phyloP scores from a whole-genome alignment of 1,140 invertebrate species.

The Calliphora vicina region DNA sequence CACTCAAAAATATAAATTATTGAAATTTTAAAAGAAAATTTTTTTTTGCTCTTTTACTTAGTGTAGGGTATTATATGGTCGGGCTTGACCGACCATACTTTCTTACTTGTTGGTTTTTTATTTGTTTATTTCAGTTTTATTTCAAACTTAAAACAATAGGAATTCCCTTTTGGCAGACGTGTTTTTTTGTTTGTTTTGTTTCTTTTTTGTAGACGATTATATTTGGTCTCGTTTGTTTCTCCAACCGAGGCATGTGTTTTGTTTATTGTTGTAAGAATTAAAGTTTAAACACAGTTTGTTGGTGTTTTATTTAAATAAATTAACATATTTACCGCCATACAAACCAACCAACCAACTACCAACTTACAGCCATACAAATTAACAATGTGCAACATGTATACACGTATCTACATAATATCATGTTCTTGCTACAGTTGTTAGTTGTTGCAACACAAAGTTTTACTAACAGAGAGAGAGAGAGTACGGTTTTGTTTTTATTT shows the following conservation, averaged over 20 bases:
- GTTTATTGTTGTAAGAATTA: slow-evolving; percentile 12
- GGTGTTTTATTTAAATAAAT: slow-evolving; percentile 1
- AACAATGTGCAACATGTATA: not conserved
- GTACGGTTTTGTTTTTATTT: not conserved
- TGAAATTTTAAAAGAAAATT: too few relatives aligned
- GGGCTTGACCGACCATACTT: too few relatives aligned
- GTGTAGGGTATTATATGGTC: too few relatives aligned
- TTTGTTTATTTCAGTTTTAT: slow-evolving; percentile 2
- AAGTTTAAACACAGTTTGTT: not conserved
- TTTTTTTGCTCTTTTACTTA: too few relatives aligned
- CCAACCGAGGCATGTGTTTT: slow-evolving; percentile 3
- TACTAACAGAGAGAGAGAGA: not conserved
- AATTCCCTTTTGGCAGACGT: slow-evolving; percentile 30
- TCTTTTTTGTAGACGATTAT: slow-evolving; percentile 11
- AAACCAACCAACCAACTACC: not conserved
- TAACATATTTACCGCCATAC: not conserved
- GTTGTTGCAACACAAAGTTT: not conserved
- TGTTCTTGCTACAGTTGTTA: not conserved
- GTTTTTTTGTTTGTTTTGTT: not conserved
- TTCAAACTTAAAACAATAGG: slow-evolving; percentile 19
- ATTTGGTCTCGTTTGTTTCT: not conserved
- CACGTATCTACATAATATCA: not conserved
- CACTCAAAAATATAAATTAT: too few relatives aligned
- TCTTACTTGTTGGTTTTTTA: not conserved
- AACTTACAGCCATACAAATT: not conserved